Evolutionary conservation across 2,113 vertebrate species (phyloP).

Genomic region (Eulacestoma nigropectus): DNA sequence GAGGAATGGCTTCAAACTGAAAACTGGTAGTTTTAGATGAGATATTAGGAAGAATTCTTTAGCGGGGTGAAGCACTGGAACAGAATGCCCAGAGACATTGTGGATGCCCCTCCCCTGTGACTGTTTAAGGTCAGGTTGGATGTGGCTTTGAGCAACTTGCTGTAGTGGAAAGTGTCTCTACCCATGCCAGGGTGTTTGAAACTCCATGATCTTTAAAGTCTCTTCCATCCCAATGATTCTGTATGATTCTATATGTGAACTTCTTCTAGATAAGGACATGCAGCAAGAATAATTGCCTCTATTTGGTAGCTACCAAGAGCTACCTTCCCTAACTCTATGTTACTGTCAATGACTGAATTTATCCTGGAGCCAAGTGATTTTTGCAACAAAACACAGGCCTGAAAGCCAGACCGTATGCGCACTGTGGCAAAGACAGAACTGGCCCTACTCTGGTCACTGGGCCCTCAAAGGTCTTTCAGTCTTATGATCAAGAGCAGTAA

Average conservation of each 20-base stretch:
- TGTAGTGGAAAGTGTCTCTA: neutral
- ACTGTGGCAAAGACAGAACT: neutral
- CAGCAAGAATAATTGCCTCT: rapidly evolving
- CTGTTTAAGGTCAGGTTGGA: neutral
- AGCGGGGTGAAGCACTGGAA: neutral
- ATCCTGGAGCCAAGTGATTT: neutral
- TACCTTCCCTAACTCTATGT: neutral
- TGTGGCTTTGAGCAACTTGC: neutral
- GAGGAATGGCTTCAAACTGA: neutral
- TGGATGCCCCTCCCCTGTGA: too few species aligned
- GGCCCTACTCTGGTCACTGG: neutral
- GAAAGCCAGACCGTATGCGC: neutral
- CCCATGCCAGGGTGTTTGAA: neutral
- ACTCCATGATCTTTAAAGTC: neutral
- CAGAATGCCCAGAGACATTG: too few species aligned
- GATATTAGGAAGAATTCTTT: neutral
- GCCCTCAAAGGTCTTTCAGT: neutral
- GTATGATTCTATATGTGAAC: neutral
- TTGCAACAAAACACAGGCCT: neutral
- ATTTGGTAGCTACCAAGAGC: neutral
- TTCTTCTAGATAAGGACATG: neutral
- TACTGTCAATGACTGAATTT: neutral
- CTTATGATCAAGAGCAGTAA: neutral
- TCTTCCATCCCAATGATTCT: neutral
- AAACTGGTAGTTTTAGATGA: neutral